Evolutionary conservation across 2,113 vertebrate species (phyloP).

Genomic region (Chauna torquata): DNA sequence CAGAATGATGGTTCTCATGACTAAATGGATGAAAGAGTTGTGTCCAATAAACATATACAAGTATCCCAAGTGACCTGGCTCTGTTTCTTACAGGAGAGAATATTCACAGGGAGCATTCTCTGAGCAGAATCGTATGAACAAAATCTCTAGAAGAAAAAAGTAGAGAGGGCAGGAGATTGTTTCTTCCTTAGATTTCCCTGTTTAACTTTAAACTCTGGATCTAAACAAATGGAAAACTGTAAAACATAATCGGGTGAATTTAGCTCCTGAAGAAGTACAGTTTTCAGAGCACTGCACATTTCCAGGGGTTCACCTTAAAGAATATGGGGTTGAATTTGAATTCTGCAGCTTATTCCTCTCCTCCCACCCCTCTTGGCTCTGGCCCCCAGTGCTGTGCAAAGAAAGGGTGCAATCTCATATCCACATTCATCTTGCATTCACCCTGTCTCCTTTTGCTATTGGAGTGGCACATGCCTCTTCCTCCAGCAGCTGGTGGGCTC

Average conservation of each 20-base stretch:
- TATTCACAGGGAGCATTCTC: neutral
- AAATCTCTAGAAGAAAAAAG: neutral
- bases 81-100: neutral
- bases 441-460: neutral
- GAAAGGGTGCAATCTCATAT: neutral
- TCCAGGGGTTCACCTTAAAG: neutral
- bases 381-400: rapidly evolving
- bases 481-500: slow-evolving; percentile 50
- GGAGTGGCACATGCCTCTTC: slow-evolving; percentile 25
- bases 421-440: slow-evolving; percentile 33
- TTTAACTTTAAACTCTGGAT: neutral
- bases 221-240: neutral
- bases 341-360: neutral
- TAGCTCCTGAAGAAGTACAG: neutral
- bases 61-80: neutral
- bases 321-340: neutral
- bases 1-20: neutral
- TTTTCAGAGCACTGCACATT: neutral
- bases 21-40: neutral
- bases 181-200: neutral
- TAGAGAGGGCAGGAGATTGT: neutral
- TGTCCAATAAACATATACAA: neutral
- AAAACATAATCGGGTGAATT: neutral
- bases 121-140: neutral
- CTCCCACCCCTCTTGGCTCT: neutral